Percentiles rank a stretch among this genome's conserved stretches.
These are phyloP conservation scores for Trachymyrmex cornetzi DNA, from an alignment of 1,140 invertebrate genomes.

Conservation along the genomic window DNA sequence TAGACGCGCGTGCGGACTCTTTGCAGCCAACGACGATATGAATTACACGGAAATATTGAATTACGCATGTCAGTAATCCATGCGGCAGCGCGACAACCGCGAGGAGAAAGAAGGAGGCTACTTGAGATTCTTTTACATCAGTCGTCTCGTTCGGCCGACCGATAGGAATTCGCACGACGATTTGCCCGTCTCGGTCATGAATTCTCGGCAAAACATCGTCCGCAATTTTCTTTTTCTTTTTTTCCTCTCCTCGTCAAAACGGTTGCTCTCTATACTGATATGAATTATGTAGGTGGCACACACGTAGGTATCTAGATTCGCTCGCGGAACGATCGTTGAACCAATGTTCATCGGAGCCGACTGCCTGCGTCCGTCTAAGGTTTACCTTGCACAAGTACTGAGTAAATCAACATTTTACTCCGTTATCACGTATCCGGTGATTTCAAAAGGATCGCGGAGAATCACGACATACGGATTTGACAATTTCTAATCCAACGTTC, in stretches of 20 bases:
- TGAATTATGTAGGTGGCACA: constrained; percentile 74
- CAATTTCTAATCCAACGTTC: too few species aligned
- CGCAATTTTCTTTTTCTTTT: constrained; percentile 7
- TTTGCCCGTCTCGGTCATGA: neutral
- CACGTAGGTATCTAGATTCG: constrained; percentile 72
- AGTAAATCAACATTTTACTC: constrained; percentile 61
- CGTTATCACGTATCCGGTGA: constrained; percentile 27
- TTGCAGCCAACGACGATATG: constrained; percentile 64
- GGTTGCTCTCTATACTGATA: constrained; percentile 66
- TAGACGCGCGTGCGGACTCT: constrained; percentile 13
- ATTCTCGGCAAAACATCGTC: constrained; percentile 28
- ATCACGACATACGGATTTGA: neutral
- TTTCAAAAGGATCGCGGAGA: constrained; percentile 18
- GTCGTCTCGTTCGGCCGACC: constrained; percentile 19
- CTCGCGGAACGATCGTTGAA: constrained; percentile 78
- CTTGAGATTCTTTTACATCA: constrained; percentile 3
- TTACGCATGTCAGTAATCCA: constrained; percentile 65
- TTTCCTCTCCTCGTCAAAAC: constrained; percentile 44
- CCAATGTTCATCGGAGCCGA: constrained; percentile 76
- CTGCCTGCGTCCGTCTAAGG: constrained; percentile 51
- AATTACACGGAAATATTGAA: constrained; percentile 79
- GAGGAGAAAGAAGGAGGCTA: neutral
- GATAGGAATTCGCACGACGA: constrained; percentile 31
- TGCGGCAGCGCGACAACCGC: constrained; percentile 19
- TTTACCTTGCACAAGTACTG: neutral